These are phyloP conservation scores for Protodeltote pygarga DNA, from an alignment of 2,888 invertebrate genomes.

Conservation along the genomic window DNA sequence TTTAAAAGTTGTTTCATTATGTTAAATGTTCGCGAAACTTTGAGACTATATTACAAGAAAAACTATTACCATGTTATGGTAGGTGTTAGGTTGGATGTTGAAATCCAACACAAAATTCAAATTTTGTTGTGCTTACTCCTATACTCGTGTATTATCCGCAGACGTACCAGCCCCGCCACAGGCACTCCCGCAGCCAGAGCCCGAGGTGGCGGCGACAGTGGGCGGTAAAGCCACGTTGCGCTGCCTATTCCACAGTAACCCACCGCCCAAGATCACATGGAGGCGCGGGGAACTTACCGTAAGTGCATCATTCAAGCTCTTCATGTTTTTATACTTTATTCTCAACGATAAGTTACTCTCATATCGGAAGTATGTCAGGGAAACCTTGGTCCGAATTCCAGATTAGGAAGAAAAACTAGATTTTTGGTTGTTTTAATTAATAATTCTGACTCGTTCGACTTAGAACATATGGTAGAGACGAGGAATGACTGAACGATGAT, in stretches of 20 bases:
- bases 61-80: not conserved
- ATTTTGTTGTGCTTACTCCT: not conserved
- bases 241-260: slow-evolving; percentile 92
- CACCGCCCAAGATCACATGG: slow-evolving; percentile 93
- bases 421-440: too few species aligned
- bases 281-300: slow-evolving; percentile 90
- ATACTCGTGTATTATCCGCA: slow-evolving; percentile 23
- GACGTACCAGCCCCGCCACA: slow-evolving; percentile 70
- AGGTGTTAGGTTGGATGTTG: not conserved
- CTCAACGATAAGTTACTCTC: too few species aligned
- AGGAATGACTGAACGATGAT: too few species aligned
- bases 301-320: too few species aligned
- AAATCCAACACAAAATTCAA: too few species aligned
- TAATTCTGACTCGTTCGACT: too few species aligned
- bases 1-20: too few species aligned
- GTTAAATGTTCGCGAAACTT: not conserved
- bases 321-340: too few species aligned
- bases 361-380: too few species aligned
- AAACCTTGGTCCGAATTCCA: too few species aligned
- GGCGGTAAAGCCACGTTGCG: slow-evolving; percentile 91
- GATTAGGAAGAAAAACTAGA: too few species aligned
- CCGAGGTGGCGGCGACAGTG: slow-evolving; percentile 89
- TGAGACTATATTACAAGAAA: not conserved
- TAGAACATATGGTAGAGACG: too few species aligned
- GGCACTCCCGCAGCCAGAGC: slow-evolving; percentile 79